These are phyloP conservation scores for Drosophila lacertosa DNA, from an alignment of 1,140 invertebrate genomes.

Conservation along the genomic window DNA sequence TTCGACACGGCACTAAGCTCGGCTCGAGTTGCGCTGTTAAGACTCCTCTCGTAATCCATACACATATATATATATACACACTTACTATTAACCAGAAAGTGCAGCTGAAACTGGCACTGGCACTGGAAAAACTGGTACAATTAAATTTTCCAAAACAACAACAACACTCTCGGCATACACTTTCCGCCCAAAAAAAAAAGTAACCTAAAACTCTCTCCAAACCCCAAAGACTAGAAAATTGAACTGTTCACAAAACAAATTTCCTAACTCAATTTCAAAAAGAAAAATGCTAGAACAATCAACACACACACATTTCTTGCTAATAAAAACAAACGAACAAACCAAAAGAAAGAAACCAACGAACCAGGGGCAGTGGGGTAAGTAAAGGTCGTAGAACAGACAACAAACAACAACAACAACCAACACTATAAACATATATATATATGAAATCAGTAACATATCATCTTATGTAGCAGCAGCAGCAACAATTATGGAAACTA, in stretches of 20 bases:
- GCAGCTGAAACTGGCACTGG: constrained; percentile 38
- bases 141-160: too few species aligned
- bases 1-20: constrained; percentile 53
- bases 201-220: constrained; percentile 29
- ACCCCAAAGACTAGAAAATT: constrained; percentile 67
- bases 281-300: constrained; percentile 79
- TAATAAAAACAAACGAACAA: constrained; percentile 25
- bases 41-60: constrained; percentile 25
- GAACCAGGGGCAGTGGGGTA: constrained; percentile 37
- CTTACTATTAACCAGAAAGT: constrained; percentile 31
- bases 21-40: constrained; percentile 47
- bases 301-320: constrained; percentile 71
- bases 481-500: constrained; percentile 38
- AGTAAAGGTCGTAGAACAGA: constrained; percentile 16
- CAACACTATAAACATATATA: constrained; percentile 46
- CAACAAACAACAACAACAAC: constrained; percentile 15
- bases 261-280: constrained; percentile 73
- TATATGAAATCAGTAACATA: constrained; percentile 77
- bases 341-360: constrained; percentile 44
- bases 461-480: constrained; percentile 75
- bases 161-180: constrained; percentile 63
- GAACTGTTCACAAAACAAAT: constrained; percentile 36
- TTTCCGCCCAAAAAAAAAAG: constrained; percentile 68
- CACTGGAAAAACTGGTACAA: constrained; percentile 3
- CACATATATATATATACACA: constrained; percentile 8